A percentile compares a stretch with the other conserved stretches of the same genome.
These are phyloP conservation scores for Drosophila atripex DNA, from an alignment of 2,888 invertebrate genomes.

Conservation along the genomic window DNA sequence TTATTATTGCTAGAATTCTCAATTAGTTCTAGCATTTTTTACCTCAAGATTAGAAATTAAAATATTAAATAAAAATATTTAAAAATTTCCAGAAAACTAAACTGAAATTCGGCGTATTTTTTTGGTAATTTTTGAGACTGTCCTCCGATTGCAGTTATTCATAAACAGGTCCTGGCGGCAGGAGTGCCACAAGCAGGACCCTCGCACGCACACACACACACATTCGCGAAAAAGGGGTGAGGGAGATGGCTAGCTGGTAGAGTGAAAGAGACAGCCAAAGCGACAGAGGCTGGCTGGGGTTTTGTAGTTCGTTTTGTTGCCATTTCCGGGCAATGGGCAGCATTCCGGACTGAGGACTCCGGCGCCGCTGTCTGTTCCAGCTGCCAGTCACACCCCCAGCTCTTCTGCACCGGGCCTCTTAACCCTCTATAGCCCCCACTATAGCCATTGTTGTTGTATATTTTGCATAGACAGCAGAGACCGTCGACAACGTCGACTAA, in stretches of 20 bases:
- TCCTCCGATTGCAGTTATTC: conserved; percentile 67
- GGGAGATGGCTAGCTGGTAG: background rate
- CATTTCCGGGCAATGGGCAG: conserved; percentile 69
- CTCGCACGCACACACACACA: conserved; percentile 34
- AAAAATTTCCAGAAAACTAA: background rate
- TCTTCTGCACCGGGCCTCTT: background rate
- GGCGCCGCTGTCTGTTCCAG: conserved; percentile 51
- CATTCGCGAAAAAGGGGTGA: conserved; percentile 6
- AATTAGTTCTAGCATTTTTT: too few species aligned
- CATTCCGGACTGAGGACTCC: conserved; percentile 49
- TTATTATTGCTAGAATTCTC: too few species aligned
- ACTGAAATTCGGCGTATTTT: too few species aligned
- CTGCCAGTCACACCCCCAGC: conserved; percentile 34
- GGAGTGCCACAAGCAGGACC: conserved; percentile 43
- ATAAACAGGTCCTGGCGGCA: conserved; percentile 51
- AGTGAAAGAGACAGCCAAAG: background rate
- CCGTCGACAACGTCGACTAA: conserved; percentile 82
- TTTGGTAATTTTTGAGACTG: conserved; percentile 3
- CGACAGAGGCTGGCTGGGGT: conserved; percentile 45
- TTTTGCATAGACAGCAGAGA: conserved; percentile 75
- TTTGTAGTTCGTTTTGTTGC: conserved; percentile 79
- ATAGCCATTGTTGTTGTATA: conserved; percentile 52
- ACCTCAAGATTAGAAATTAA: too few species aligned
- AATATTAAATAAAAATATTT: background rate
- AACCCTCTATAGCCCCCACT: conserved; percentile 21